Evolutionary conservation across 35 echinoderm and acorn worm species (phyloP), one percentile per base, ranked within the genome.

Genomic region (Heliocidaris tuberculata): DNA sequence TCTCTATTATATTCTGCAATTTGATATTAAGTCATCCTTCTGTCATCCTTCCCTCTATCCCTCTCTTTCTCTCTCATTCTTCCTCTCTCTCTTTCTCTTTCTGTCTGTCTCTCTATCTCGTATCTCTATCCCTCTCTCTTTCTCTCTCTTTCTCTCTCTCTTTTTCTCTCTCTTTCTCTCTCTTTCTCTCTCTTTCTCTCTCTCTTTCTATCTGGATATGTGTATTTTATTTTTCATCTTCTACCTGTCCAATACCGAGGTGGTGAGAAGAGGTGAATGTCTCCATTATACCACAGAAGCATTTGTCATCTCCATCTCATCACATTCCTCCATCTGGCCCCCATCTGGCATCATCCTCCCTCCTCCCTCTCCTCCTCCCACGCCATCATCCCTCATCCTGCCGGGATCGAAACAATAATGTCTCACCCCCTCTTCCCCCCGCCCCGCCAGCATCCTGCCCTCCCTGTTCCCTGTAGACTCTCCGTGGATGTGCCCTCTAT

Each of bases 351-450:
- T 27, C 65, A 19, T 78, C 65, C 65, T 78, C 65, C 65, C 27
- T 24, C 65, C 52, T 78, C 27, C 65, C 24, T 21, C 27, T 24
- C 65, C 65, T 19, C 65, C 59, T 60, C 59, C 19, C 59, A 15
- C 19, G 12, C 59, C 59, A 19, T 19, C 65, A n/a, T 27, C 65
- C 65, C 65, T 78, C 65, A 78, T 78, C 65, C 65, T 78, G 65
- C 65, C 27, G 19, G 65, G 65, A 78, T 78, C 65, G 65, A 78
- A 78, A 78, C 65, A 78, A 78, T 78, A 78, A 78, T 78, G 65
- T 78, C 65, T 78, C 65, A 78, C 27, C 65, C 65, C 65, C 65
- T n/a, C 27, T 78, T n/a, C 27, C 27, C 65, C 65, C 65, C 65
- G 21, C 65, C 52, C 21, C 19, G 65, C 27, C 65, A 56, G 10